Percentiles rank a stretch among this genome's conserved stretches.
Evolutionary conservation across 2,113 vertebrate genomes (phyloP).

Genomic region (Lutjanus erythropterus): DNA sequence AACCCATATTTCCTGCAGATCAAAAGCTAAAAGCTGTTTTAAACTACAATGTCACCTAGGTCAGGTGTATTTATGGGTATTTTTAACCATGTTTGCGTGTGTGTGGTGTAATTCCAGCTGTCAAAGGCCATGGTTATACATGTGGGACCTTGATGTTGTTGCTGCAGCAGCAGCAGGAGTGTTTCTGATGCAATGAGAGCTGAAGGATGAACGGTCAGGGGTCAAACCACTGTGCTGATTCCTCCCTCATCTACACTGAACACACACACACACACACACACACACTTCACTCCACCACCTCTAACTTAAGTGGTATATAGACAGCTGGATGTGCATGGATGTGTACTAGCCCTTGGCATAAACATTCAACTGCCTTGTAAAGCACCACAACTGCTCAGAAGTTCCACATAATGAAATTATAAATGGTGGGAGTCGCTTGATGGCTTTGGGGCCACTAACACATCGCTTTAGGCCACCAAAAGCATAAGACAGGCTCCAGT

Average conservation of each 20-base stretch:
- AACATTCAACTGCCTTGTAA: not conserved
- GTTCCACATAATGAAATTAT: not conserved
- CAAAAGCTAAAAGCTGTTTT: constrained; percentile 2
- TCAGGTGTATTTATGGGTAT: not conserved
- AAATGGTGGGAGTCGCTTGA: not conserved
- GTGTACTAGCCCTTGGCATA: constrained; percentile 4
- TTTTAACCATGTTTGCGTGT: not conserved
- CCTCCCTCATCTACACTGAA: constrained; percentile 21
- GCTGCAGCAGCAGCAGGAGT: constrained; percentile 18
- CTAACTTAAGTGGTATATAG: not conserved
- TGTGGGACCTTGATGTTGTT: constrained; percentile 35
- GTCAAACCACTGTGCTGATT: constrained; percentile 35
- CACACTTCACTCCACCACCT: not conserved
- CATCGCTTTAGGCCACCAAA: not conserved
- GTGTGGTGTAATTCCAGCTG: constrained; percentile 8
- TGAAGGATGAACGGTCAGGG: constrained; percentile 53
- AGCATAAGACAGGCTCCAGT: not conserved
- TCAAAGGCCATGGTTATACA: constrained; percentile 30
- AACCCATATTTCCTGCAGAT: not conserved
- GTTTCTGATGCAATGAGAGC: constrained; percentile 53
- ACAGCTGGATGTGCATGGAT: not conserved
- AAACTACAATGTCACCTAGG: not conserved
- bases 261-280: constrained; percentile 1
- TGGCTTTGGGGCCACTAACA: not conserved
- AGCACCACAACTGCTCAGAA: not conserved